Base-by-base conservation (phyloP, 2,797 vertebrate species). In the Fistularia tabacaria region DNA sequence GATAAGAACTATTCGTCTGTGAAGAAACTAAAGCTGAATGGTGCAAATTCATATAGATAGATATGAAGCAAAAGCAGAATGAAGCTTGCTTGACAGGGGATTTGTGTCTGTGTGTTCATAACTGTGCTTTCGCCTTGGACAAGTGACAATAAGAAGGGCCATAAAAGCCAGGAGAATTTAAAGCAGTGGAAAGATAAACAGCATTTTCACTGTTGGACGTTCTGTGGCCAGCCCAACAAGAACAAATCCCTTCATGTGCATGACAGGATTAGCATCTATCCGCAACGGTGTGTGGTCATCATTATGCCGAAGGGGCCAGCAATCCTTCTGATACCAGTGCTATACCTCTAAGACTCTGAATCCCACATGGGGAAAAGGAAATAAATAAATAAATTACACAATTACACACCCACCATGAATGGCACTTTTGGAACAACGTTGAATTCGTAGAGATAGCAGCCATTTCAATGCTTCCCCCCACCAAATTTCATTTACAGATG, bases 121-220 rank as follows among this genome's bases (percentile, higher is more conserved):
- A 25, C 25, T 51, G 40, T 49, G 38, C 86, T 73, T 79, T 74
- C 69, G 61, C 68, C 74, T n/a, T n/a, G n/a, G n/a, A n/a, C n/a
- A n/a, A n/a, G n/a, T n/a, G n/a, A n/a, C n/a, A n/a, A n/a, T n/a
- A n/a, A n/a, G n/a, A n/a, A n/a, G n/a, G n/a, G n/a, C n/a, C 64
- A 74, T 66, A 64, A 82, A 84, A 81, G 63, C 84, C 74, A 38
- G 55, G 70, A 79, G 70, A 83, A 79, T 79, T 69, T 64, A 65
- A 85, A 77, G 84, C 80, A 76, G 85, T 57, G 64, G 76, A 79
- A 83, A 88, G 84, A 90, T 88, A 85, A 90, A 88, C 85, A 87
- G 75, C 57, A 47, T 76, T 51, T 82, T 25, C 81, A 77, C 85
- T 77, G 59, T 41, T 66, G 81, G 85, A 87, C 38, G 37, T 69